A percentile compares a stretch with the other conserved stretches of the same genome.
Evolutionary conservation across 1,140 invertebrate species (phyloP).

Genomic region (Neotoxoptera formosana): DNA sequence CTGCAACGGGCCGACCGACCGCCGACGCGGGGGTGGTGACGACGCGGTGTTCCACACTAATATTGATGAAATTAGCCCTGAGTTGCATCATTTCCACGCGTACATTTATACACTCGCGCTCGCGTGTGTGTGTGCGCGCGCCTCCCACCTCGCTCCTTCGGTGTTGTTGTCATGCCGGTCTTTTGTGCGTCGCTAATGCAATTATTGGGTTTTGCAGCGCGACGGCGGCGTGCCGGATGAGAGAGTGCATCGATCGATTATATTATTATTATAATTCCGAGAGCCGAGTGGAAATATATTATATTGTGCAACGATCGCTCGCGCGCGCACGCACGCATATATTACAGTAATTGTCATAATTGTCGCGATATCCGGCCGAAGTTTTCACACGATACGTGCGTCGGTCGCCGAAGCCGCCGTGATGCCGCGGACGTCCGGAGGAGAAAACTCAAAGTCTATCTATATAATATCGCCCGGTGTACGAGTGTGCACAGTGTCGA

Average conservation of each 20-base stretch:
- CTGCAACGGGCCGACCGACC: neutral
- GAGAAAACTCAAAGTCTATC: no score
- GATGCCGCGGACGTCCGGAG: neutral
- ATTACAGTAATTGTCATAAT: neutral
- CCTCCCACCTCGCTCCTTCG: neutral
- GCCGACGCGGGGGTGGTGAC: no score
- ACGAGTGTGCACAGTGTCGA: neutral
- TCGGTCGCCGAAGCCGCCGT: no score
- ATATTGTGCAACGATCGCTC: neutral
- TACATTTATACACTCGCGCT: neutral
- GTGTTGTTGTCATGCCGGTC: neutral
- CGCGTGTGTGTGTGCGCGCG: neutral
- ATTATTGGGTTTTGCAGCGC: constrained; percentile 4
- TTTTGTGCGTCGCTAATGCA: neutral
- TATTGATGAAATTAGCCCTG: constrained; percentile 46
- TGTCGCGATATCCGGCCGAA: neutral
- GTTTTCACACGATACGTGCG: neutral
- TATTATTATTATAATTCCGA: neutral
- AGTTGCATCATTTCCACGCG: neutral
- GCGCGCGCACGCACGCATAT: neutral
- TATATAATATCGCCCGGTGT: no score
- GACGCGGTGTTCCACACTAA: neutral
- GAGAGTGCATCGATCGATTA: constrained; percentile 5
- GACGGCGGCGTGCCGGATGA: neutral
- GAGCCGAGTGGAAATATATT: neutral